These are phyloP conservation scores for Choreutis nemorana DNA, from an alignment of 2,888 invertebrate species.

Conservation along the genomic window DNA sequence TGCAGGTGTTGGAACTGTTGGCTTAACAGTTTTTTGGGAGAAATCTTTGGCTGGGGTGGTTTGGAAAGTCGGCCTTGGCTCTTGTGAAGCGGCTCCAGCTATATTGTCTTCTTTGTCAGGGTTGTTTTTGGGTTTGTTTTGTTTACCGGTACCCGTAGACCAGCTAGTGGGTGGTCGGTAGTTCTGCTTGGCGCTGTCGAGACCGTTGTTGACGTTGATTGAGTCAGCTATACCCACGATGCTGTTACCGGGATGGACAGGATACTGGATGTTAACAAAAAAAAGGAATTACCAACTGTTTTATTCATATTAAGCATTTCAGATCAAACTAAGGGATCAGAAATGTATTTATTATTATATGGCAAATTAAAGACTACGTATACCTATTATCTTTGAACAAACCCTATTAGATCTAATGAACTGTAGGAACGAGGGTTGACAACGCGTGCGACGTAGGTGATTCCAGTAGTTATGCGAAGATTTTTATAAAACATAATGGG, in stretches of 20 bases:
- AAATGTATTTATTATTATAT: too few relatives aligned
- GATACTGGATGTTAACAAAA: too few relatives aligned
- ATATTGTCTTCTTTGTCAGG: slow-evolving; percentile 12
- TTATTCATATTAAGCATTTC: too few relatives aligned
- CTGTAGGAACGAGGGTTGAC: too few relatives aligned
- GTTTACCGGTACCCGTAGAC: slow-evolving; percentile 47
- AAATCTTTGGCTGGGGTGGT: slow-evolving; percentile 17
- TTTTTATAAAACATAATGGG: too few relatives aligned
- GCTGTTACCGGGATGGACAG: slow-evolving; percentile 43
- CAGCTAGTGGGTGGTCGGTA: slow-evolving; percentile 63
- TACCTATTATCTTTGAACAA: too few relatives aligned
- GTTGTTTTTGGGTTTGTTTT: slow-evolving; percentile 5
- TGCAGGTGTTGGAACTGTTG: slow-evolving; percentile 21
- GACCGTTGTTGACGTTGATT: slow-evolving; percentile 40
- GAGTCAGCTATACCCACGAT: slow-evolving; percentile 48
- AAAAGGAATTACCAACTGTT: too few relatives aligned
- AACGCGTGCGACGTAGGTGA: too few relatives aligned
- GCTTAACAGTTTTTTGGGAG: slow-evolving; percentile 8
- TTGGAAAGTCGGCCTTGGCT: slow-evolving; percentile 26
- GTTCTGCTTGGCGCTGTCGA: slow-evolving; percentile 48
- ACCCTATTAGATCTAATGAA: too few relatives aligned
- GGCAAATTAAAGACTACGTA: too few relatives aligned
- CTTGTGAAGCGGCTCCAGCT: slow-evolving; percentile 27
- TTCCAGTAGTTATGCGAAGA: too few relatives aligned
- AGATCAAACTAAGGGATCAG: too few relatives aligned